Evolutionary conservation across 2,797 vertebrate genomes (phyloP).

Genomic region (Acrossocheilus fasciatus): DNA sequence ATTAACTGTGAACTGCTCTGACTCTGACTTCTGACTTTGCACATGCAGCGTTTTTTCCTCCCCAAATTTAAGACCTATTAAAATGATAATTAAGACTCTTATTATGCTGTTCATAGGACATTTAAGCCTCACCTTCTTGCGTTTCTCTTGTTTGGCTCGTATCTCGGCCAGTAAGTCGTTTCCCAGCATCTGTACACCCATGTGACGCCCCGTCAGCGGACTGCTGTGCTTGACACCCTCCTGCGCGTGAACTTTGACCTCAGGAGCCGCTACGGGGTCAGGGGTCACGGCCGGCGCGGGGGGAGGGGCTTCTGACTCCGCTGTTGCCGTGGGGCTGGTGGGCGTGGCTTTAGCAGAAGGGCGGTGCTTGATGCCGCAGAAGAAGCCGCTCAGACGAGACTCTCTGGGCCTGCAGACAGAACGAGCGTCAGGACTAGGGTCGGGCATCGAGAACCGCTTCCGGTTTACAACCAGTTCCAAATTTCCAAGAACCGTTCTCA

Average conservation of each 20-base stretch:
- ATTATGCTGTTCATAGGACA: background rate
- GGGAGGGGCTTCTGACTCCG: conserved; percentile 59
- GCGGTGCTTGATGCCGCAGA: conserved; percentile 90
- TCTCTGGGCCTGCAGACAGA: conserved; percentile 66
- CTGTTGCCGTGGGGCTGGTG: conserved; percentile 43
- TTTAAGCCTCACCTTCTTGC: conserved; percentile 66
- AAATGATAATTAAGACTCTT: background rate
- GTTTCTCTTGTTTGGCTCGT: conserved; percentile 92
- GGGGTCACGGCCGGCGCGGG: conserved; percentile 59
- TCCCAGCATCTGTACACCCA: conserved; percentile 90
- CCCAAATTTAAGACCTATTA: too few relatives aligned
- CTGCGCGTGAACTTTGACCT: conserved; percentile 52
- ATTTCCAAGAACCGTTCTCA: too few relatives aligned
- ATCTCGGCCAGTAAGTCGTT: conserved; percentile 93
- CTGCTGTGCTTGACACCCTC: conserved; percentile 72
- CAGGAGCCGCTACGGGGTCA: conserved; percentile 1
- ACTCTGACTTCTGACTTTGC: too few relatives aligned
- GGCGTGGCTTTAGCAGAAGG: conserved; percentile 73
- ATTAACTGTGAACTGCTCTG: too few relatives aligned
- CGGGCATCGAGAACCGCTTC: too few relatives aligned
- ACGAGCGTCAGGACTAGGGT: background rate
- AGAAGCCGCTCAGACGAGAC: conserved; percentile 90
- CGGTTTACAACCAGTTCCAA: too few relatives aligned
- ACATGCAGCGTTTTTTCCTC: too few relatives aligned
- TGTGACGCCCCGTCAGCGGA: conserved; percentile 79